Percentiles rank a stretch among this genome's conserved stretches.
Evolutionary conservation across 2,888 invertebrate genomes (phyloP).

Genomic region (Caenorhabditis afra): DNA sequence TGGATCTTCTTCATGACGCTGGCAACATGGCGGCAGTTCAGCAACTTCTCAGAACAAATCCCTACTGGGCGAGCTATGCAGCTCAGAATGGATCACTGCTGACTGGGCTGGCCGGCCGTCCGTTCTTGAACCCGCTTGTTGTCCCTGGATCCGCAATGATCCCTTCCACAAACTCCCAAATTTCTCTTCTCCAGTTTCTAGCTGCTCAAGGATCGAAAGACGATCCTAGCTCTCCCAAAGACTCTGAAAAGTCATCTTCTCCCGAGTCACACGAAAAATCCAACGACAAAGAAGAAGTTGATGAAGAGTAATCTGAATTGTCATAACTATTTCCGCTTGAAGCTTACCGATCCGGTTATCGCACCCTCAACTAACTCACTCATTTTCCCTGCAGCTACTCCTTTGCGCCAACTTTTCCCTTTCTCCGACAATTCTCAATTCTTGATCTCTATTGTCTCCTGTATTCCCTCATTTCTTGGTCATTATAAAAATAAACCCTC

Average conservation of each 20-base stretch:
- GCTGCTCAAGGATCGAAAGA: conserved; percentile 43
- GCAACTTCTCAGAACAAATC: conserved; percentile 82
- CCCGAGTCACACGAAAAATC: conserved; percentile 33
- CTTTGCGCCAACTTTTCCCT: neutral
- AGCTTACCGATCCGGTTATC: conserved; percentile 34
- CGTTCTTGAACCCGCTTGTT: conserved; percentile 46
- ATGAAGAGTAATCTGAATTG: conserved; percentile 24
- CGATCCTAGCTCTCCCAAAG: conserved; percentile 25
- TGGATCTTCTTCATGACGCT: conserved; percentile 96
- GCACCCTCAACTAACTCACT: neutral
- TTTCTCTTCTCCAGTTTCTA: conserved; percentile 46
- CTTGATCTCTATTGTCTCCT: conserved; percentile 3
- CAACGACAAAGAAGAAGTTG: conserved; percentile 23
- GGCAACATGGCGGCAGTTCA: conserved; percentile 97
- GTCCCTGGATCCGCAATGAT: conserved; percentile 24
- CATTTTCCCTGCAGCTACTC: neutral
- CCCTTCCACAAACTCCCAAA: conserved; percentile 27
- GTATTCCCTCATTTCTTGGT: conserved; percentile 31
- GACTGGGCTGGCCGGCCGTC: conserved; percentile 25
- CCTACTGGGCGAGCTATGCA: conserved; percentile 77
- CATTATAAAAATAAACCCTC: conserved; percentile 40
- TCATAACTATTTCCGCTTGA: conserved; percentile 8
- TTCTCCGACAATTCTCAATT: neutral
- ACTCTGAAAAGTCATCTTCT: conserved; percentile 24
- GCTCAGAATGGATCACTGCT: conserved; percentile 32